Percentiles rank a stretch among this genome's conserved stretches.
These are phyloP conservation scores for Betta splendens DNA, from an alignment of 2,797 vertebrate species.

Conservation along the genomic window DNA sequence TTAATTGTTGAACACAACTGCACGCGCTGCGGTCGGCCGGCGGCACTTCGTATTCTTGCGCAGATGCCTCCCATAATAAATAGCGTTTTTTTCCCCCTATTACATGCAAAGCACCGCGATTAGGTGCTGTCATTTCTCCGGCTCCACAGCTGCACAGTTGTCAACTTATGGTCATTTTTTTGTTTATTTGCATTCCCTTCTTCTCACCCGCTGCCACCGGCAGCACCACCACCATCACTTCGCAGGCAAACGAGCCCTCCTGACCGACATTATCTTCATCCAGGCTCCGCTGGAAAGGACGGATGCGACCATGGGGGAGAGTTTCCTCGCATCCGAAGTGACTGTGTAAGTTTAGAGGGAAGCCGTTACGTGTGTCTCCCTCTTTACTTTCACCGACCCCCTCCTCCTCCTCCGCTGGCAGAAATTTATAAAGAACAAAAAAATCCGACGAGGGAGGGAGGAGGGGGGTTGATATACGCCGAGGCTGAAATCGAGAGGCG, in stretches of 20 bases:
- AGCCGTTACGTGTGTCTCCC: conserved; percentile 78
- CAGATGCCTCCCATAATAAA: neutral
- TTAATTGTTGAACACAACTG: conserved; percentile 25
- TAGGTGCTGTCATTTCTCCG: conserved; percentile 4
- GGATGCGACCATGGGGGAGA: conserved; percentile 71
- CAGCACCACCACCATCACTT: conserved; percentile 72
- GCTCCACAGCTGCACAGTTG: conserved; percentile 27
- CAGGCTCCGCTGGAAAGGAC: conserved; percentile 75
- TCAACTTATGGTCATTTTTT: conserved; percentile 33
- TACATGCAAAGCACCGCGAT: neutral
- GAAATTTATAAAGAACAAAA: conserved; percentile 88
- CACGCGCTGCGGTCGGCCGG: conserved; percentile 11
- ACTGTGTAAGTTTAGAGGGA: conserved; percentile 75
- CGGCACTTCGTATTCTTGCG: conserved; percentile 15
- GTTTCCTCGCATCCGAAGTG: conserved; percentile 67
- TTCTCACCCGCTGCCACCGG: conserved; percentile 64
- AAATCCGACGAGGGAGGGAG: conserved; percentile 82
- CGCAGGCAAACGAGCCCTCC: conserved; percentile 71
- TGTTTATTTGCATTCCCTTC: conserved; percentile 55
- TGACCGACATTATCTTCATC: conserved; percentile 78
- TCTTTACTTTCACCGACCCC: conserved; percentile 78
- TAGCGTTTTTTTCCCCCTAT: conserved; percentile 9
- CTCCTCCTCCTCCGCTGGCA: conserved; percentile 82
- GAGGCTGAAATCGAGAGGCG: conserved; percentile 87
- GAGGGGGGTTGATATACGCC: conserved; percentile 85